Evolutionary conservation across 2,797 vertebrate genomes (phyloP).

Genomic region (Petrocephalus schoutedeni): DNA sequence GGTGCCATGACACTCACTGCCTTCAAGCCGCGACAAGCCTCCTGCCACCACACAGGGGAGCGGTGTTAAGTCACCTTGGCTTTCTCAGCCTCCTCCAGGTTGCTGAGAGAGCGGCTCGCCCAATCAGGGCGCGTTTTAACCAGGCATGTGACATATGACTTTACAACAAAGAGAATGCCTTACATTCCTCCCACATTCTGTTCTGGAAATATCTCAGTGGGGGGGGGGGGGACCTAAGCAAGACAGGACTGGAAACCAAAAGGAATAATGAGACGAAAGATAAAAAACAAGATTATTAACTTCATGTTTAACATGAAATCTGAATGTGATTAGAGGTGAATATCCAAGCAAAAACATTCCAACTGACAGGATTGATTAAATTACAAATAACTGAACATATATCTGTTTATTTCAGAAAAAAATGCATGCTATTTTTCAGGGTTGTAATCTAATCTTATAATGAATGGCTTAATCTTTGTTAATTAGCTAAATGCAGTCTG

Average conservation of each 20-base stretch:
- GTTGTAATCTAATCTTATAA: constrained; percentile 3
- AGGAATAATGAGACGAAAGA: neutral
- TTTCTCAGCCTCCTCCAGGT: neutral
- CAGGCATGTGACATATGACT: neutral
- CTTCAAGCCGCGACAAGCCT: neutral
- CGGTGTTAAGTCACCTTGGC: neutral
- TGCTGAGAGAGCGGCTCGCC: neutral
- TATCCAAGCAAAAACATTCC: neutral
- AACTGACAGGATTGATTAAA: neutral
- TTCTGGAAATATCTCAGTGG: neutral
- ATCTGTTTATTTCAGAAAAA: neutral
- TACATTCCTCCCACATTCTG: neutral
- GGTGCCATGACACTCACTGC: neutral
- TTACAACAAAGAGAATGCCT: neutral
- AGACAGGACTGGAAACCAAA: neutral
- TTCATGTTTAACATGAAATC: neutral
- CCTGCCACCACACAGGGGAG: neutral
- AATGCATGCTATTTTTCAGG: neutral
- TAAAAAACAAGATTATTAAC: neutral
- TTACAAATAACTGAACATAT: neutral
- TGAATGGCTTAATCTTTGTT: neutral
- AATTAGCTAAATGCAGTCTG: constrained; percentile 3
- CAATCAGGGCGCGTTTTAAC: neutral
- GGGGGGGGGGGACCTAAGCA: neutral
- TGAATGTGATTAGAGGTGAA: neutral